A percentile compares a stretch with the other conserved stretches of the same genome.
These are phyloP conservation scores for Athalia circularis DNA, from an alignment of 2,888 invertebrate species.

Conservation along the genomic window DNA sequence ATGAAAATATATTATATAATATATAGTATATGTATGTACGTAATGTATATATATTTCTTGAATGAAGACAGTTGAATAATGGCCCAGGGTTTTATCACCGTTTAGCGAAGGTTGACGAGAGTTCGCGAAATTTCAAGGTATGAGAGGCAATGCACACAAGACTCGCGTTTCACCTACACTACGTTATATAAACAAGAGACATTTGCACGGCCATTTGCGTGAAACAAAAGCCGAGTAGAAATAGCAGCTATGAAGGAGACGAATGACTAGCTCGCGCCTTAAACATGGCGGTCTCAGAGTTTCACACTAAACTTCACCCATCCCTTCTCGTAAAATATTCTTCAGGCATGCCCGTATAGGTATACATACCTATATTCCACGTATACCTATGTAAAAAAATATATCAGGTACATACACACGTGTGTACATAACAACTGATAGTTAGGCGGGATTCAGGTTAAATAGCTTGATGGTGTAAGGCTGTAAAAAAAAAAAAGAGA, in stretches of 20 bases:
- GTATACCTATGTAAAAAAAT: conserved; percentile 3
- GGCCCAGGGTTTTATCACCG: conserved; percentile 35
- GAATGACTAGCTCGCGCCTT: conserved; percentile 33
- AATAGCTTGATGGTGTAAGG: background rate
- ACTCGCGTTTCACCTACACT: conserved; percentile 28
- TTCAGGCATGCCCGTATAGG: too few relatives aligned
- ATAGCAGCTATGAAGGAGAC: conserved; percentile 43
- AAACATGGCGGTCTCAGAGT: conserved; percentile 24
- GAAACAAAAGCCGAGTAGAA: conserved; percentile 39
- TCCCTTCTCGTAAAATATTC: too few relatives aligned
- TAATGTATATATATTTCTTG: background rate
- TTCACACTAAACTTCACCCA: too few relatives aligned
- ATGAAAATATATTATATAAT: too few relatives aligned
- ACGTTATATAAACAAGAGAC: conserved; percentile 39
- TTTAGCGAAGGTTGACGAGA: conserved; percentile 33
- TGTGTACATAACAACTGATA: background rate
- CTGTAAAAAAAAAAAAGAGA: background rate
- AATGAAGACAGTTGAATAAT: conserved; percentile 31
- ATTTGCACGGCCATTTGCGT: conserved; percentile 40
- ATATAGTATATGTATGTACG: too few relatives aligned
- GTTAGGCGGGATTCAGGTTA: conserved; percentile 8
- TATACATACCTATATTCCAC: background rate
- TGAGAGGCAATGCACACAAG: background rate
- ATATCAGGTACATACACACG: background rate
- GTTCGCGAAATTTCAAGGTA: conserved; percentile 18